These are phyloP conservation scores for Strigops habroptila DNA, from an alignment of 2,113 vertebrate species.

Conservation along the genomic window DNA sequence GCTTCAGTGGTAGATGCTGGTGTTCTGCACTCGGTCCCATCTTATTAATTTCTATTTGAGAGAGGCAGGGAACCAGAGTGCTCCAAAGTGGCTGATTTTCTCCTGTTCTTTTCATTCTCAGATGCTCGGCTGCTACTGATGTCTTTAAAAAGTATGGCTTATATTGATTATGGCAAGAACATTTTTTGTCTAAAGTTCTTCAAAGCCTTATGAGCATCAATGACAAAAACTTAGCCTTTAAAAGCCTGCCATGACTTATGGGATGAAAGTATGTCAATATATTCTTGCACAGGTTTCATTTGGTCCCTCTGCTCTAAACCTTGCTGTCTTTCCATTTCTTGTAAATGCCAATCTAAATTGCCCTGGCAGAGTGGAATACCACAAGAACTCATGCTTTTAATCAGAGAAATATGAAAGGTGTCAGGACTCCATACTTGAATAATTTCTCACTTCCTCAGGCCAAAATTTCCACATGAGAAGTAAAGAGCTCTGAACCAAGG, in stretches of 20 bases:
- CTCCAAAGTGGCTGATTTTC: neutral
- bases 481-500: neutral
- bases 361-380: neutral
- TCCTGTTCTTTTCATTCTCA: neutral
- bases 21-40: neutral
- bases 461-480: neutral
- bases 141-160: neutral
- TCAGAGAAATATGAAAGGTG: neutral
- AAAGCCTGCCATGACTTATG: fast-evolving
- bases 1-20: neutral
- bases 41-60: neutral
- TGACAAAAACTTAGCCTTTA: neutral
- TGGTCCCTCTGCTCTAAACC: neutral
- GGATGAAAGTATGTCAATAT: neutral
- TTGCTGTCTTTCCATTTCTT: neutral
- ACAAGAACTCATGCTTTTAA: neutral
- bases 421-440: neutral
- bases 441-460: neutral
- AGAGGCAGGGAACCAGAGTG: neutral
- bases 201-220: neutral
- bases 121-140: neutral
- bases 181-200: neutral
- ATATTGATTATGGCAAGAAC: neutral
- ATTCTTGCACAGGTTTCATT: neutral
- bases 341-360: neutral